Percentiles rank a stretch among this genome's conserved stretches.
Conservation (phyloP, 2,888 invertebrate genomes). For the Drosophila birchii region DNA sequence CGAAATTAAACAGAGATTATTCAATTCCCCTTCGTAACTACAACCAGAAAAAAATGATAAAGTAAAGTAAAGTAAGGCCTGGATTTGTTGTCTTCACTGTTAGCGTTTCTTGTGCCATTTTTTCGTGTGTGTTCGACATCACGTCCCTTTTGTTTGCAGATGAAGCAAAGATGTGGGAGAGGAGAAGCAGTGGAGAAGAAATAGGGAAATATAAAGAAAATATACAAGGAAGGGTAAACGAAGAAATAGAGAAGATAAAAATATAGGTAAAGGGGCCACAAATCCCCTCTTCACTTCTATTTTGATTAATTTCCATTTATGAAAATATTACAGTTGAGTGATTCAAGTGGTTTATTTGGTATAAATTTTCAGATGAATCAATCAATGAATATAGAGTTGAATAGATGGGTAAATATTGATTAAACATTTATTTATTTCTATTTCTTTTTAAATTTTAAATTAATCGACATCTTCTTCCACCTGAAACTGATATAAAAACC, state of each 20-base stretch:
- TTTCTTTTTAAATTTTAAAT: neutral
- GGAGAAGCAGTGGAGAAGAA: neutral
- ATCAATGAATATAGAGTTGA: neutral
- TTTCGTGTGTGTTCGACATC: constrained; percentile 64
- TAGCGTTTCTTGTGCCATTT: constrained; percentile 15
- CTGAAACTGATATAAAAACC: neutral
- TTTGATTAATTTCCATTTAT: constrained; percentile 14
- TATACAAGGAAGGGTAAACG: neutral
- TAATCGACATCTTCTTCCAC: neutral
- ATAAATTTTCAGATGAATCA: neutral
- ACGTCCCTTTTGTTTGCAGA: constrained; percentile 54
- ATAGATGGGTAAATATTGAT: neutral
- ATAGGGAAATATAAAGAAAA: neutral
- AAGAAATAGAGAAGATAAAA: neutral
- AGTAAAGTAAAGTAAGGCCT: constrained; percentile 17
- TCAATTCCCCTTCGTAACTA: constrained; percentile 57
- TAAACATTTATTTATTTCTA: neutral
- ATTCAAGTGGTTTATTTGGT: constrained; percentile 8
- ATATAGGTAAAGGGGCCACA: constrained; percentile 2
- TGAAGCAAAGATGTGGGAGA: constrained; percentile 12
- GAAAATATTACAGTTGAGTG: constrained; percentile 4
- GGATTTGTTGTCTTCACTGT: constrained; percentile 23
- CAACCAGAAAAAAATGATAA: constrained; percentile 1
- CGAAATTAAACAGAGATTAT: constrained; percentile 75
- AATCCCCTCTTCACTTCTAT: constrained; percentile 1